These are phyloP conservation scores for Cryptotermes secundus DNA, from an alignment of 1,140 invertebrate species.

Conservation along the genomic window DNA sequence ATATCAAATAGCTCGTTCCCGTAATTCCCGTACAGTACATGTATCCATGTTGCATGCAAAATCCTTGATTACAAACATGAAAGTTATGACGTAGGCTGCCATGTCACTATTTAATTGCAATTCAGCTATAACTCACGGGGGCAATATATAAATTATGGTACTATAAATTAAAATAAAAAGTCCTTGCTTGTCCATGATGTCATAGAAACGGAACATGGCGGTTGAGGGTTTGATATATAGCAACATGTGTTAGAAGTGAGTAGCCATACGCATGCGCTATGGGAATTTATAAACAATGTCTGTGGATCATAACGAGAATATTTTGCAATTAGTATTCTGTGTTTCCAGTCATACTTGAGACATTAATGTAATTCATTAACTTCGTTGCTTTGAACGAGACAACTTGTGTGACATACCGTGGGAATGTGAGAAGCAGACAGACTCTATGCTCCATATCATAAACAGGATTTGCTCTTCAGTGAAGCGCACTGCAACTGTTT, in stretches of 20 bases:
- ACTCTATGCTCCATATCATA: no score
- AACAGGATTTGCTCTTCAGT: no score
- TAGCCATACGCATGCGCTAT: no score
- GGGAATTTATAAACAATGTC: background rate
- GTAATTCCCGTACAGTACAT: no score
- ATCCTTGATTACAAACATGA: background rate
- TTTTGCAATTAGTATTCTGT: background rate
- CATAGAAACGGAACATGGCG: background rate
- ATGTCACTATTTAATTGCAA: background rate
- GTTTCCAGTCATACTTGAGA: background rate
- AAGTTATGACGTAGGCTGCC: background rate
- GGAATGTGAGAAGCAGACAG: no score
- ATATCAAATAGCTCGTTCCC: no score
- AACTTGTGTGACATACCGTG: no score
- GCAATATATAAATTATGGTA: background rate
- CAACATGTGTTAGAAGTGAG: background rate
- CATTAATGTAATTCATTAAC: background rate
- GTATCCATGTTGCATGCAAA: background rate
- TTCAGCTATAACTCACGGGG: background rate
- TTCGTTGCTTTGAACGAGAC: background rate
- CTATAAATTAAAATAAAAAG: background rate
- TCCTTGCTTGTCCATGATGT: constrained; percentile 19
- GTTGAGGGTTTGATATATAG: constrained; percentile 3
- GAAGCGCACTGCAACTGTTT: no score
- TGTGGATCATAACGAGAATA: background rate